A percentile compares a stretch with the other conserved stretches of the same genome.
These are phyloP conservation scores for Diogma glabrata DNA, from an alignment of 2,888 invertebrate genomes.

Conservation along the genomic window DNA sequence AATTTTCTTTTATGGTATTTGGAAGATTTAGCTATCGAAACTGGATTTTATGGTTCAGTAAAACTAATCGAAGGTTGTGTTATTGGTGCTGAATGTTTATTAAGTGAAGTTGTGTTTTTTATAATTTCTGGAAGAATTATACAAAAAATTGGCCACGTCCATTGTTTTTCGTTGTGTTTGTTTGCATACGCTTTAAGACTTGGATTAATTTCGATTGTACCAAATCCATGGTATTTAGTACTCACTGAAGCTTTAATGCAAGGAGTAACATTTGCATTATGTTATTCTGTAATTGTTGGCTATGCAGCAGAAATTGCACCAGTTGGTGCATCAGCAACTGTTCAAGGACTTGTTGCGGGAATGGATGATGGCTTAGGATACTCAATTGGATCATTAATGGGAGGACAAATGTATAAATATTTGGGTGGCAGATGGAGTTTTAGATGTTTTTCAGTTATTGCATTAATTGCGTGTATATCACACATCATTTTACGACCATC, in stretches of 20 bases:
- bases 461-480: constrained; percentile 29
- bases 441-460: constrained; percentile 23
- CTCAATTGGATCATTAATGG: constrained; percentile 61
- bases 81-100: constrained; percentile 65
- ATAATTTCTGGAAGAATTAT: constrained; percentile 62
- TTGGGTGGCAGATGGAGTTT: constrained; percentile 49
- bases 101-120: constrained; percentile 69
- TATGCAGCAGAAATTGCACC: constrained; percentile 56
- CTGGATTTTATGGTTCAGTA: constrained; percentile 49
- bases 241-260: constrained; percentile 70
- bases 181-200: constrained; percentile 64
- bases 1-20: constrained; percentile 77
- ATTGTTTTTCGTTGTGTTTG: constrained; percentile 66
- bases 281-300: constrained; percentile 69
- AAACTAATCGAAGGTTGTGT: constrained; percentile 70
- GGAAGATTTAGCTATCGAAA: constrained; percentile 58
- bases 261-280: constrained; percentile 76
- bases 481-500: constrained; percentile 32
- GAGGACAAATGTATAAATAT: constrained; percentile 54
- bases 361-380: constrained; percentile 79
- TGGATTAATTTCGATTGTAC: constrained; percentile 60
- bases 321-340: constrained; percentile 67
- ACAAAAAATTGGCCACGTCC: constrained; percentile 63
- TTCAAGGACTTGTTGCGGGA: constrained; percentile 78
- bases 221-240: constrained; percentile 72